Conservation (phyloP, 1,140 invertebrate genomes). For the Spodoptera frugiperda region DNA sequence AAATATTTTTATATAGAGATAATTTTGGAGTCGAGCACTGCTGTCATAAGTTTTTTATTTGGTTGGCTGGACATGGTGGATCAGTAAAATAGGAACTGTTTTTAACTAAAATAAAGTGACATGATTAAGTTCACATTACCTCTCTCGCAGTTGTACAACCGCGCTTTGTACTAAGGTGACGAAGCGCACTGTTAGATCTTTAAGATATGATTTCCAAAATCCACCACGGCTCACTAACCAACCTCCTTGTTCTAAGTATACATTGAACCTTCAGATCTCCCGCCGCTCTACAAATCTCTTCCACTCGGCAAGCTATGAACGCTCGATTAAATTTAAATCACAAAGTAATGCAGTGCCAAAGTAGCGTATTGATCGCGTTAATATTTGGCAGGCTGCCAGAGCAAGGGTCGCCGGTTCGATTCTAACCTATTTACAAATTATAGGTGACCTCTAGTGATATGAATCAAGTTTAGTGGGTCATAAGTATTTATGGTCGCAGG, state of each 20-base stretch:
- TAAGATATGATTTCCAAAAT: no score
- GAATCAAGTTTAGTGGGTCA: slow-evolving; percentile 26
- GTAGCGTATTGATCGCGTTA: slow-evolving; percentile 26
- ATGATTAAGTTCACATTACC: no score
- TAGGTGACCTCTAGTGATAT: slow-evolving; percentile 10
- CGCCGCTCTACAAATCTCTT: no score
- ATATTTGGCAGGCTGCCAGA: slow-evolving; percentile 23
- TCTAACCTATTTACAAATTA: slow-evolving; percentile 16
- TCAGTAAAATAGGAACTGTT: no score
- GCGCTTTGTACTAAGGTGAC: no score
- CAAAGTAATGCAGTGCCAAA: not conserved
- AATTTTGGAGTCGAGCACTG: not conserved
- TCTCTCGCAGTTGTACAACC: no score
- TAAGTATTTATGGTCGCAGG: slow-evolving; percentile 5
- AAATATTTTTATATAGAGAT: slow-evolving; percentile 8
- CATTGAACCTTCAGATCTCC: no score
- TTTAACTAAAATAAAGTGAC: no score
- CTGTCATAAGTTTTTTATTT: not conserved
- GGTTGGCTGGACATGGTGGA: not conserved
- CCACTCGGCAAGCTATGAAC: not conserved
- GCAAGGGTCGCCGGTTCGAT: not conserved
- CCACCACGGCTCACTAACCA: no score
- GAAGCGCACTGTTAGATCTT: no score
- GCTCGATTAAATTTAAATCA: slow-evolving; percentile 2
- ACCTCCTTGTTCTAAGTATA: no score